Evolutionary conservation across 1,140 invertebrate genomes (phyloP).

Genomic region (Drosophila athabasca): DNA sequence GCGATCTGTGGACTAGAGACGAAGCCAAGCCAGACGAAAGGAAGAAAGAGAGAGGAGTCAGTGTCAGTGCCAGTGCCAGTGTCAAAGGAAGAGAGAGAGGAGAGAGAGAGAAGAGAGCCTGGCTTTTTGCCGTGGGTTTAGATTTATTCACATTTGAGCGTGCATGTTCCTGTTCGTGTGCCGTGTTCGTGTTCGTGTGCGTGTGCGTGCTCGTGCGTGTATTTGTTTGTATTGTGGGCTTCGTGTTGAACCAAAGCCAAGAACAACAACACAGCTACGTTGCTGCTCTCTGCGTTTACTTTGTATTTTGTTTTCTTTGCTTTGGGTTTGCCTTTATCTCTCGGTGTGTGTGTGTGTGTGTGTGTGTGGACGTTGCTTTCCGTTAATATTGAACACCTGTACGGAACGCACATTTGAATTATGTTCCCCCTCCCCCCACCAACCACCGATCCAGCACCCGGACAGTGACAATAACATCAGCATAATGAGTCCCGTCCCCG

Average conservation of each 20-base stretch:
- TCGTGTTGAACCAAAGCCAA: conserved; percentile 7
- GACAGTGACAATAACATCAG: conserved; percentile 35
- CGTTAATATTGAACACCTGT: conserved; percentile 58
- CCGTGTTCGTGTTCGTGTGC: conserved; percentile 24
- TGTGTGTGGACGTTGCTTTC: conserved; percentile 9
- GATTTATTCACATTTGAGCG: conserved; percentile 40
- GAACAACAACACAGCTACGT: background rate
- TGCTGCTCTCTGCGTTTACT: conserved; percentile 5
- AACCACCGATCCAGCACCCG: background rate
- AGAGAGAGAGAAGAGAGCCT: background rate
- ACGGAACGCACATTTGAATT: conserved; percentile 24
- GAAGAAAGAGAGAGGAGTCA: no score
- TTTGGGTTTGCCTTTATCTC: conserved; percentile 8
- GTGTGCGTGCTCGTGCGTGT: background rate
- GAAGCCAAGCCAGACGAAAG: no score
- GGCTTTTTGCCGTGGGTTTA: conserved; percentile 14
- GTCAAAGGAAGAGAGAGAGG: no score
- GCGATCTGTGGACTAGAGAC: background rate
- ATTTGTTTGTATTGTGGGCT: conserved; percentile 36
- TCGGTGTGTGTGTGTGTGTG: conserved; percentile 1
- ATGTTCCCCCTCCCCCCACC: background rate
- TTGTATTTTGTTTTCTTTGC: conserved; percentile 22
- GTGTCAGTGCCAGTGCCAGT: background rate
- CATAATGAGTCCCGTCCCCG: conserved; percentile 9
- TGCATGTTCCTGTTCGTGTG: conserved; percentile 13